Evolutionary conservation across 2,113 vertebrate species (phyloP), one percentile per base, ranked within the genome.

Genomic region (Chaenocephalus aceratus): DNA sequence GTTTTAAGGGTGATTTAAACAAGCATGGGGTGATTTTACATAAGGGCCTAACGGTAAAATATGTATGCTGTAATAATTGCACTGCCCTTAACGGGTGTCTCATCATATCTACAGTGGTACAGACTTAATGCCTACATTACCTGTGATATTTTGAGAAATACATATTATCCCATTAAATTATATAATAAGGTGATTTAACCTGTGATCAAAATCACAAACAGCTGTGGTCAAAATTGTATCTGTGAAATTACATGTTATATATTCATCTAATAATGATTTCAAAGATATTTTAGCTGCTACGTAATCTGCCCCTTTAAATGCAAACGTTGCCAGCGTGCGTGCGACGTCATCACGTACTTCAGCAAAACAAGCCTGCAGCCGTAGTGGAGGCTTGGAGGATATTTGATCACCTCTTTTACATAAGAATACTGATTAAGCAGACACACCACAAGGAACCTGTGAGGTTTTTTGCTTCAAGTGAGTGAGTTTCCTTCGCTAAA

Each of bases 221-320:
- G 15, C 48, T 14, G 63, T 1, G 3, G 34, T 44, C 48, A 44
- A 30, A 30, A 5, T 10, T 18, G 57, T 5, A 58, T 49, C 57
- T 13, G 53, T 53, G 10, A 30, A 7, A 36, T 53, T 41, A 10
- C 14, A 11, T 59, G 56, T 66, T 10, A 57, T 10, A 57, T 75
- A 23, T 44, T 10, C n/a, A 34, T 7, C 15, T 36, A 52, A 46
- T 26, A 52, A 69, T 80, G n/a, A 81, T 45, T 66, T 86, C 49
- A 66, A 46, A 46, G 5, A 5, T 6, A 6, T 15, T 56, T 75
- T 65, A 6, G 10, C 16, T 12, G 59, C 21, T 14, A 60, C 16
- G 15, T 48, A 16, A 21, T 12, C 81, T 77, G 89, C 16, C 71
- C 30, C 89, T 93, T 92, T 89, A 92, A 89, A 3, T 6, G 13